These are phyloP conservation scores for Sarcophaga rosellei DNA, from an alignment of 2,888 invertebrate species.

Conservation along the genomic window DNA sequence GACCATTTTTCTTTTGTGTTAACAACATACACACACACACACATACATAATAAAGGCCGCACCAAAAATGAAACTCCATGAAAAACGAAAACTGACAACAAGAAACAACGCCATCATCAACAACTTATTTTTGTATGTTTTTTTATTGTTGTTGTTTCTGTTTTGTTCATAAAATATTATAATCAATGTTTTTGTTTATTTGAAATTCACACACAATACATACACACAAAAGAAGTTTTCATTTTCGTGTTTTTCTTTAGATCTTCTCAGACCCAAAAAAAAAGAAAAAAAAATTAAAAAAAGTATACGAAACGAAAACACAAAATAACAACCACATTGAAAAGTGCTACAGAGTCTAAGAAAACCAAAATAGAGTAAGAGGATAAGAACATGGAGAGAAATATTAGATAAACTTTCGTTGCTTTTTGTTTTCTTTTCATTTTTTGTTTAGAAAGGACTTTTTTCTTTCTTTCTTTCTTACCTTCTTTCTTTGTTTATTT, in stretches of 20 bases:
- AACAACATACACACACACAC: no score
- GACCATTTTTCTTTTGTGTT: not conserved
- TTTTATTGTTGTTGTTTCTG: not conserved
- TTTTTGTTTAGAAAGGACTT: slow-evolving; percentile 1
- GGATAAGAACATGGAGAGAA: slow-evolving; percentile 19
- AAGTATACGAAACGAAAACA: no score
- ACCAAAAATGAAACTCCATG: not conserved
- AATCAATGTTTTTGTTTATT: slow-evolving; percentile 41
- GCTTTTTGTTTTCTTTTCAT: slow-evolving; percentile 14
- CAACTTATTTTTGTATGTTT: slow-evolving; percentile 35
- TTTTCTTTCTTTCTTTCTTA: not conserved
- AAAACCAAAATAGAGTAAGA: not conserved
- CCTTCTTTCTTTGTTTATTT: not conserved
- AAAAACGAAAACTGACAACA: not conserved
- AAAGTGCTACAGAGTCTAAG: not conserved
- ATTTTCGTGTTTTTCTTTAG: slow-evolving; percentile 15
- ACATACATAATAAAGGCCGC: no score
- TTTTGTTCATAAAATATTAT: slow-evolving; percentile 30
- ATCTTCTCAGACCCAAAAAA: no score
- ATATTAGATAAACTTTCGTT: slow-evolving; percentile 53
- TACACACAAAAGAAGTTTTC: slow-evolving; percentile 43
- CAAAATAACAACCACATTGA: not conserved
- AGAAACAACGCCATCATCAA: not conserved
- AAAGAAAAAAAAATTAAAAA: slow-evolving; percentile 10
- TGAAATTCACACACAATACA: slow-evolving; percentile 6